Evolutionary conservation across 2,797 vertebrate genomes (phyloP).

Genomic region (Tangara arthus): DNA sequence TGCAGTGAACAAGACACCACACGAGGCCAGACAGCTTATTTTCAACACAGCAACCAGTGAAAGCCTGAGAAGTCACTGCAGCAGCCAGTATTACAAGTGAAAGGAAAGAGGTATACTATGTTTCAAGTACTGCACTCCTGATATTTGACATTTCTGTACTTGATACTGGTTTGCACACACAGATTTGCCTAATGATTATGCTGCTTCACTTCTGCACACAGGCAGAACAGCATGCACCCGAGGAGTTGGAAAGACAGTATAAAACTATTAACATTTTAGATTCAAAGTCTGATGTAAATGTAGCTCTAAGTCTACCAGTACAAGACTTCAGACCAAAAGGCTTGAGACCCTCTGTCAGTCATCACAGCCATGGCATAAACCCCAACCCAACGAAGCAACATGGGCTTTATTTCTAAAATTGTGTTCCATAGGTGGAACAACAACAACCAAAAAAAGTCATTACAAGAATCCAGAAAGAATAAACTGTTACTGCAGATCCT

Average conservation of each 20-base stretch:
- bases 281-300: neutral
- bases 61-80: neutral
- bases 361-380: neutral
- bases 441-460: neutral
- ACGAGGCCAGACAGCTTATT: neutral
- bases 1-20: neutral
- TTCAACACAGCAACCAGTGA: neutral
- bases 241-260: neutral
- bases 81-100: neutral
- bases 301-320: neutral
- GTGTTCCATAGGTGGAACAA: neutral
- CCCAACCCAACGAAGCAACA: neutral
- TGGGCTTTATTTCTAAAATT: neutral
- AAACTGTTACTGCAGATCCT: neutral
- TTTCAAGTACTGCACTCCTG: neutral
- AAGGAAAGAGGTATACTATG: neutral
- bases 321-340: neutral
- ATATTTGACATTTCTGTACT: neutral
- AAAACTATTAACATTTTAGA: neutral
- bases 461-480: neutral
- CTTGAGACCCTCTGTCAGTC: neutral
- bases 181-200: neutral
- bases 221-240: neutral
- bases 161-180: neutral
- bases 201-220: neutral